Evolutionary conservation across 2,797 vertebrate species (phyloP).

Genomic region (Chromis chromis): DNA sequence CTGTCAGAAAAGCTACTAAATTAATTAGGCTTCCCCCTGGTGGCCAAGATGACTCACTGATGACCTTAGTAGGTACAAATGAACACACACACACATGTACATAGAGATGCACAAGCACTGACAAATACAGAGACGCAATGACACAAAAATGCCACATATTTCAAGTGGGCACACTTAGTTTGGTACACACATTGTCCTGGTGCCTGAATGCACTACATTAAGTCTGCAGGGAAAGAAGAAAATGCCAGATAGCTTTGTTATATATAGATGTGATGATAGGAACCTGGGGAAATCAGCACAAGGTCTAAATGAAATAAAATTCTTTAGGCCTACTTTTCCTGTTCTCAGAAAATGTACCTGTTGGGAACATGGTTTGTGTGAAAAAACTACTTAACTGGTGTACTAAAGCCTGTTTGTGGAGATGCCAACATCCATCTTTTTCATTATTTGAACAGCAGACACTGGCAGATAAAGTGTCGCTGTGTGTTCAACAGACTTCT

Average conservation of each 20-base stretch:
- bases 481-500: conserved; percentile 14
- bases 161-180: conserved; percentile 29
- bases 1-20: conserved; percentile 61
- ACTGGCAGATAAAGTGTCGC: conserved; percentile 7
- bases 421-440: background rate
- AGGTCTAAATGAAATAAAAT: no score
- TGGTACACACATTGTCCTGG: conserved; percentile 4
- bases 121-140: conserved; percentile 1
- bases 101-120: conserved; percentile 1
- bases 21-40: conserved; percentile 77
- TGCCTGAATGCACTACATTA: conserved; percentile 38
- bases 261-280: conserved; percentile 51
- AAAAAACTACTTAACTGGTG: background rate
- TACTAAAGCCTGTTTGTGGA: no score
- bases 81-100: conserved; percentile 25
- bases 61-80: conserved; percentile 55
- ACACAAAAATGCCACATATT: conserved; percentile 9
- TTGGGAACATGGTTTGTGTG: conserved; percentile 15
- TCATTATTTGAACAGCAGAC: conserved; percentile 17
- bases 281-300: conserved; percentile 57
- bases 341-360: background rate
- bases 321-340: no score
- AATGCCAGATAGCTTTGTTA: conserved; percentile 51
- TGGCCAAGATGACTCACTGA: conserved; percentile 75
- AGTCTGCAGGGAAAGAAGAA: conserved; percentile 38